Evolutionary conservation across 1,140 invertebrate genomes (phyloP), one percentile per base, ranked within the genome.

Genomic region (Arion vulgaris): DNA sequence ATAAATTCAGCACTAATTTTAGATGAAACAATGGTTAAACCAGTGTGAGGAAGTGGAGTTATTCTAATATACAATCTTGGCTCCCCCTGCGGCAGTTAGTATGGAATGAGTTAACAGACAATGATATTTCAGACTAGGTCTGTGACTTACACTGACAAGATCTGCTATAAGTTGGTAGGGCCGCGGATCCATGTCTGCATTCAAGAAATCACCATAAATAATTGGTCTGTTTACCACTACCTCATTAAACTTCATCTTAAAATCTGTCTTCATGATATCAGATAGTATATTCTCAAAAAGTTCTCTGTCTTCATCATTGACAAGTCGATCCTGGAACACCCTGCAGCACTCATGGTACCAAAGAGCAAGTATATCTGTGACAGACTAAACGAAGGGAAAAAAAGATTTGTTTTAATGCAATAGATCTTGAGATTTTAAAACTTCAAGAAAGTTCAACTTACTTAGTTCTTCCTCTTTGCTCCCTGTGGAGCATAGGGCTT

Each of bases 131-230:
- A n/a, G n/a, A n/a, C n/a, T n/a, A n/a, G n/a, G n/a, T 45, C 41
- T 45, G 5, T 23, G 49, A 74, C 69, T 76, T 83, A 92, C 91
- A 83, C 90, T 89, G 19, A 83, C 83, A 82, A 91, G 89, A 85
- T 93, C 91, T 34, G 71, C 84, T 28, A 93, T 88, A 80, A 92
- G 90, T 23, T 84, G 71, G 80, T 93, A 93, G 1, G 85, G 85
- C 77, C 89, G 89, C 68, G 86, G 87, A 71, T 92, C 91, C 7
- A 86, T 84, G 66, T 81, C 85, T 28, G 76, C 57, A 26, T 89
- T 84, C 83, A 91, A 82, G 81, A 93, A 91, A 75, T 93, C 92
- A 15, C 89, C 92, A 85, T 89, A 93, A 26, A 93, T 95, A 93
- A 92, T 74, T 0, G 91, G 89, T 15, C 89, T 81, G 41, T 80